Conservation (phyloP, 2,888 invertebrate genomes). For the Notocelia uddmanniana region DNA sequence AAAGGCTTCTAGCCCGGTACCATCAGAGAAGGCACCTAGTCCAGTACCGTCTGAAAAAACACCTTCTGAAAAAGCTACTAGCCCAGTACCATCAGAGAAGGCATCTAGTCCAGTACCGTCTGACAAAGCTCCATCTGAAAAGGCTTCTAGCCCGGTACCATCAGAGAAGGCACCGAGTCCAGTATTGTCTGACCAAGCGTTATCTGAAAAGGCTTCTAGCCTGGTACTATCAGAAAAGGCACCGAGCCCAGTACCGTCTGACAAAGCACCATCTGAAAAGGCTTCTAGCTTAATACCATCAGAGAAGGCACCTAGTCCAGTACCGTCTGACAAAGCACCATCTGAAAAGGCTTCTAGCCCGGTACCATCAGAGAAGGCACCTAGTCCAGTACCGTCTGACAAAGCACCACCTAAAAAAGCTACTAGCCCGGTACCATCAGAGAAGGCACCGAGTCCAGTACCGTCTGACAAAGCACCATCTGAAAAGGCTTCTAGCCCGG, state of each 20-base stretch:
- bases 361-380: not conserved
- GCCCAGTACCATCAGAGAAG: conserved; percentile 27
- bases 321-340: conserved; percentile 1
- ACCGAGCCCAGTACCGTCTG: conserved; percentile 26
- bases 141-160: conserved; percentile 38
- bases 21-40: conserved; percentile 13
- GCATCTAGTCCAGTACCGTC: not conserved
- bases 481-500: no score
- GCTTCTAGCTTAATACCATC: conserved; percentile 8
- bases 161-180: conserved; percentile 27
- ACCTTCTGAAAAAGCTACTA: conserved; percentile 28
- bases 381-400: not conserved
- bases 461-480: not conserved
- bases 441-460: conserved; percentile 45
- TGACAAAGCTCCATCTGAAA: conserved; percentile 24
- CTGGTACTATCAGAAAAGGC: conserved; percentile 7
- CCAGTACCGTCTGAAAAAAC: conserved; percentile 21
- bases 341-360: conserved; percentile 17
- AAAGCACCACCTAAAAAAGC: not conserved
- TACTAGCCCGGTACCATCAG: not conserved
- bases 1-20: not conserved
- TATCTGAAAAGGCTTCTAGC: no score
- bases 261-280: no score
- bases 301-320: not conserved
- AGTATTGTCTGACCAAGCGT: not conserved